These are phyloP conservation scores for Drosophila quinaria DNA, from an alignment of 2,888 invertebrate genomes.

Conservation along the genomic window DNA sequence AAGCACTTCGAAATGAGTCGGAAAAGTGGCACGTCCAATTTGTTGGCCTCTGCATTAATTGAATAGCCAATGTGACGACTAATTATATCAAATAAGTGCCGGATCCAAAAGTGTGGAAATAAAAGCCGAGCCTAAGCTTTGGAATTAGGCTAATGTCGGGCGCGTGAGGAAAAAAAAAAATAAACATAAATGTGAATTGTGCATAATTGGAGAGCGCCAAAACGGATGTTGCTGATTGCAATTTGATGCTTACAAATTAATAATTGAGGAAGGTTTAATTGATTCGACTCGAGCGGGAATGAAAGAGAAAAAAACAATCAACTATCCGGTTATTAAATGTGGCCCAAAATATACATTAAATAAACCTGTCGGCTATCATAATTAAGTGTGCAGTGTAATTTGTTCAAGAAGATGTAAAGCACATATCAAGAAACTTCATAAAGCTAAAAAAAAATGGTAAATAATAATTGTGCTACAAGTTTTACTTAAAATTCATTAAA, in stretches of 20 bases:
- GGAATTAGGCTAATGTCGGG: conserved; percentile 48
- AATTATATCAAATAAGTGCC: conserved; percentile 44
- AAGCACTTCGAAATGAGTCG: conserved; percentile 39
- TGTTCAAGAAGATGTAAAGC: not conserved
- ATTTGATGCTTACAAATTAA: conserved; percentile 49
- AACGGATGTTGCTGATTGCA: conserved; percentile 54
- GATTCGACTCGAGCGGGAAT: conserved; percentile 29
- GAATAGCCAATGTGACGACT: conserved; percentile 46
- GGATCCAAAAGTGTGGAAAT: conserved; percentile 31
- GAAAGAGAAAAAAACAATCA: conserved; percentile 7
- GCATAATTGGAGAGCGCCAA: conserved; percentile 49
- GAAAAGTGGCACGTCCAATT: conserved; percentile 44
- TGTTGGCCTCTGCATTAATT: conserved; percentile 50
- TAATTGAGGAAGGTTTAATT: conserved; percentile 61
- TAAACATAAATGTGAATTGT: conserved; percentile 17
- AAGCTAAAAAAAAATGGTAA: not conserved
- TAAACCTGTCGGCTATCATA: conserved; percentile 21
- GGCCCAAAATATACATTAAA: conserved; percentile 13
- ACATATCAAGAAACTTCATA: not conserved
- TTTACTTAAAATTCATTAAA: conserved; percentile 1
- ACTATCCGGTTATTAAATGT: conserved; percentile 39
- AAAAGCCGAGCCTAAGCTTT: conserved; percentile 27
- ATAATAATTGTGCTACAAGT: not conserved
- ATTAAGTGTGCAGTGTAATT: conserved; percentile 15
- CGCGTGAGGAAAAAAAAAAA: conserved; percentile 29